Evolutionary conservation across 2,797 vertebrate genomes (phyloP).

Genomic region (Poeciliopsis infans): DNA sequence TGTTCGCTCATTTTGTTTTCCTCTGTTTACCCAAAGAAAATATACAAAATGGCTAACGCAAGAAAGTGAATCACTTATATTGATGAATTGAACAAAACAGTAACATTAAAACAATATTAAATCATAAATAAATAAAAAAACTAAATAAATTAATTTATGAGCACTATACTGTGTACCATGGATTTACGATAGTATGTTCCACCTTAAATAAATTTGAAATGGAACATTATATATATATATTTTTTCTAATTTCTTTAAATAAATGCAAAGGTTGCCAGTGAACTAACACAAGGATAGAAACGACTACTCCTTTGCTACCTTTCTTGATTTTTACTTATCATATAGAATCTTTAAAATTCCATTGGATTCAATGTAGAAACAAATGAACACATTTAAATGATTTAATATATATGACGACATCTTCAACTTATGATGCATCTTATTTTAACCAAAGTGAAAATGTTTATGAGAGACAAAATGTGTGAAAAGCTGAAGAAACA

Average conservation of each 20-base stretch:
- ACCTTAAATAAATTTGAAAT: conserved; percentile 36
- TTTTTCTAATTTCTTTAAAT: conserved; percentile 25
- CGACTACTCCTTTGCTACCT: conserved; percentile 13
- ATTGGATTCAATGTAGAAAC: conserved; percentile 58
- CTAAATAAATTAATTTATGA: conserved; percentile 49
- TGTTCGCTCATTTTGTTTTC: conserved; percentile 43
- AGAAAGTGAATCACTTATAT: conserved; percentile 62
- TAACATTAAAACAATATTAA: conserved; percentile 63
- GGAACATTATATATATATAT: conserved; percentile 4
- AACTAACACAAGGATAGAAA: conserved; percentile 47
- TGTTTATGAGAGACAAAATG: conserved; percentile 75
- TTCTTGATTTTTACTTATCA: conserved; percentile 12
- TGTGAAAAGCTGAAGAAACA: conserved; percentile 70
- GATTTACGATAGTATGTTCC: conserved; percentile 22
- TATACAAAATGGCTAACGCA: conserved; percentile 67
- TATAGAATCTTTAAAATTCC: conserved; percentile 36
- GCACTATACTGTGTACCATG: conserved; percentile 29
- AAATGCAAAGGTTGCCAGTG: conserved; percentile 33
- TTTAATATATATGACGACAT: conserved; percentile 50
- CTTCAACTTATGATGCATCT: conserved; percentile 54
- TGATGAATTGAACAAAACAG: conserved; percentile 64
- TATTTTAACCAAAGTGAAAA: conserved; percentile 53
- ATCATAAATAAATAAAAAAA: conserved; percentile 52
- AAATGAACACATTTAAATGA: conserved; percentile 74
- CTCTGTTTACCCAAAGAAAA: conserved; percentile 60